A percentile compares a stretch with the other conserved stretches of the same genome.
These are phyloP conservation scores for Caenorhabditis angaria DNA, from an alignment of 2,888 invertebrate genomes.

Conservation along the genomic window DNA sequence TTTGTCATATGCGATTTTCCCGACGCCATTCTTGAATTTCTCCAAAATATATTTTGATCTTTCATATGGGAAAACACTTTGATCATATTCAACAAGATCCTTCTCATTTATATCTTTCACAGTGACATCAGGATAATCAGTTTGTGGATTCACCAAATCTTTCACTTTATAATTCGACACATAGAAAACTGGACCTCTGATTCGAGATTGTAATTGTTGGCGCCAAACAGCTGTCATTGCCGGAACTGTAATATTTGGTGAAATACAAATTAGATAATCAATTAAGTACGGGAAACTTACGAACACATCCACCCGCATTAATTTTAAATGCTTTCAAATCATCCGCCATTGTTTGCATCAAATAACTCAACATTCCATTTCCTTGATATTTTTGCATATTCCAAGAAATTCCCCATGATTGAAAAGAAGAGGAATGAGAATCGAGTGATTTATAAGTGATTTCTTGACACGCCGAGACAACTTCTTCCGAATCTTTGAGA, in stretches of 20 bases:
- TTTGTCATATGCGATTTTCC: constrained; percentile 28
- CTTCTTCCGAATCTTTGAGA: constrained; percentile 22
- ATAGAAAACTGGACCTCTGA: constrained; percentile 28
- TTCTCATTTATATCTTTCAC: constrained; percentile 29
- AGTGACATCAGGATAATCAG: constrained; percentile 16
- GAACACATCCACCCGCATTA: constrained; percentile 41
- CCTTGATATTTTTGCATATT: constrained; percentile 6
- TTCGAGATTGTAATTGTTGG: constrained; percentile 23
- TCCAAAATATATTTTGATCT: constrained; percentile 22
- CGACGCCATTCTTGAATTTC: constrained; percentile 26
- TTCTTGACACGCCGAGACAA: constrained; percentile 23
- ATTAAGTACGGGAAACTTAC: constrained; percentile 11
- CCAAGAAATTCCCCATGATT: constrained; percentile 21
- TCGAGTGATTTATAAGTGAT: constrained; percentile 31
- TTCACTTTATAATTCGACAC: constrained; percentile 17
- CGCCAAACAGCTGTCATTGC: constrained; percentile 25
- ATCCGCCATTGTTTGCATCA: constrained; percentile 22
- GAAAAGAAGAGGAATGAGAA: constrained; percentile 12
- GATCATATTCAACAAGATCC: constrained; percentile 26
- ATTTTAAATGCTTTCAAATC: constrained; percentile 22
- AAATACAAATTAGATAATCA: not conserved
- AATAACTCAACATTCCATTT: constrained; percentile 13
- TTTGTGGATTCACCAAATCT: constrained; percentile 26
- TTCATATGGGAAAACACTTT: constrained; percentile 34
- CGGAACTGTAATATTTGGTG: constrained; percentile 11